Evolutionary conservation across 2,888 invertebrate genomes (phyloP), one percentile per base, ranked within the genome.

Genomic region (Melanchra persicariae): DNA sequence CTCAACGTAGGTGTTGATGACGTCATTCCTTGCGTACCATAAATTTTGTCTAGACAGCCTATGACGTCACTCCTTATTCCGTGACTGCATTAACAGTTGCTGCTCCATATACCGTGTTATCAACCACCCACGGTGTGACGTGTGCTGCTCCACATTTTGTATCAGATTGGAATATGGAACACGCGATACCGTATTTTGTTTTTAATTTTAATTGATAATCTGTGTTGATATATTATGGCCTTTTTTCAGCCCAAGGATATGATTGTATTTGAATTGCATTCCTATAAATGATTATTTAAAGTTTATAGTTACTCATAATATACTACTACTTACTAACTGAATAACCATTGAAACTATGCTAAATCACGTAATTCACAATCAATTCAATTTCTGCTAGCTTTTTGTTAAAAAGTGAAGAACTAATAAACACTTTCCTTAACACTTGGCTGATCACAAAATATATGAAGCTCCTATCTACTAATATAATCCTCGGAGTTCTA

Each of bases 41-140:
- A 84, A 90, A 91, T 83, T 81, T 86, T 68, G 94, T 94, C 94
- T 94, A 94, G 94, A 94, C 93, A 70, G 76, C 75, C 74, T 74
- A 77, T 88, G 89, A 86, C 89, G 87, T 86, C 87, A 88, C 45
- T n/a, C 43, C 55, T 51, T 7, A 45, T 19, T 2, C 59, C 70
- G 72, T 76, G 79, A 76, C 70, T 77, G 69, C 76, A 66, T 69
- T 81, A 70, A 80, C 75, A 62, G 70, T 74, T 77, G 69, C 65
- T 69, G 83, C 55, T 66, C 60, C 66, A 79, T 79, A 61, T 79
- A 83, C 47, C 63, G 45, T 70, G 54, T 72, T 83, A 77, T 74
- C 83, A 76, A 26, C 65, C 62, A 47, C 70, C 68, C 66, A 74
- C 64, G 40, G 49, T 9, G 24, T 82, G 74, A 68, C 79, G 61